A percentile compares a stretch with the other conserved stretches of the same genome.
phyloP scores from a whole-genome alignment of 1,140 invertebrate species.

The Zaprionus kolodkinae region DNA sequence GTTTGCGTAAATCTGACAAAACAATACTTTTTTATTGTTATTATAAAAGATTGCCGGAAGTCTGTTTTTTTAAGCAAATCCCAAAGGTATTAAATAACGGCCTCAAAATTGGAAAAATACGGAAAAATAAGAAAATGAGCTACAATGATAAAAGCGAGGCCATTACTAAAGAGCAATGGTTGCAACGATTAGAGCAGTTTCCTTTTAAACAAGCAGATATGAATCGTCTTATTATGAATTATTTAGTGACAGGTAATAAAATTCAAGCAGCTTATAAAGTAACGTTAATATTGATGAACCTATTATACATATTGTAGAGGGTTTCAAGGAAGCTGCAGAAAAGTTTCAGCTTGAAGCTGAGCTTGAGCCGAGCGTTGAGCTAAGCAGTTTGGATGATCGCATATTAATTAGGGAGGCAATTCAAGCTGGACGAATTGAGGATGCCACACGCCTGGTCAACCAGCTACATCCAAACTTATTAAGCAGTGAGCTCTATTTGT shows the following conservation, averaged over 20 bases:
- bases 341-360: conserved; percentile 98
- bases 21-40: too few relatives aligned
- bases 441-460: conserved; percentile 97
- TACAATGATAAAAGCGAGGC: conserved; percentile 79
- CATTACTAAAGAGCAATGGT: conserved; percentile 87
- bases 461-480: conserved; percentile 97
- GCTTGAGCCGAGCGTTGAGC: conserved; percentile 92
- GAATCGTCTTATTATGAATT: conserved; percentile 99
- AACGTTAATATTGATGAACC: neutral
- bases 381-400: conserved; percentile 95
- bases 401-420: conserved; percentile 98
- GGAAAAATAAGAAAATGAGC: conserved; percentile 87
- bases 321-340: conserved; percentile 98
- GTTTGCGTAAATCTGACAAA: too few relatives aligned
- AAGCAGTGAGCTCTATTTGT: conserved; percentile 97
- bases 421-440: conserved; percentile 95
- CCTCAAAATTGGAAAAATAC: conserved; percentile 88
- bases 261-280: neutral
- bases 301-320: conserved; percentile 88
- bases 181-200: conserved; percentile 89
- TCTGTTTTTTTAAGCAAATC: neutral
- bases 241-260: conserved; percentile 91
- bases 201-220: conserved; percentile 95
- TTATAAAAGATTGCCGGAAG: too few relatives aligned
- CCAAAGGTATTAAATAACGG: conserved; percentile 51